Evolutionary conservation across 1,140 invertebrate genomes (phyloP).

Genomic region (Eupristina koningsbergeri): DNA sequence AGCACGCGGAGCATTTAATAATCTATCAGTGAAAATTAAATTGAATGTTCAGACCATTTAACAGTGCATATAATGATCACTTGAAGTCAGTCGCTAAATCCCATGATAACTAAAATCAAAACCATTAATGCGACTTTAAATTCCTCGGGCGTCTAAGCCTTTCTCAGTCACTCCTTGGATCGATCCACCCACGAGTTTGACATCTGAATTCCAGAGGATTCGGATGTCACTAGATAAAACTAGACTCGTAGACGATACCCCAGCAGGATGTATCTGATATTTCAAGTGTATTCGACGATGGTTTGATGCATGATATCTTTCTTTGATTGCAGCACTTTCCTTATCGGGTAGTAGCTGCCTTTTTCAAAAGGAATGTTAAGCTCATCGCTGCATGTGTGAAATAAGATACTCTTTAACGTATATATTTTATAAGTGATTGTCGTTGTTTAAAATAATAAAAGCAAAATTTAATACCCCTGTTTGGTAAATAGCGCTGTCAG

Average conservation of each 20-base stretch:
- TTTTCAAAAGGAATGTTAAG: neutral
- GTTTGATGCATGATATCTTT: neutral
- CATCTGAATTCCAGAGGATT: neutral
- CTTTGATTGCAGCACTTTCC: neutral
- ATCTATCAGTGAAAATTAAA: neutral
- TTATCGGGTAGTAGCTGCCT: neutral
- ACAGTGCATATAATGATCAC: neutral
- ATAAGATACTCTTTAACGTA: neutral
- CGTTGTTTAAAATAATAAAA: neutral
- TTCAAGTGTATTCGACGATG: neutral
- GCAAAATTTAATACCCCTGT: conserved; percentile 1
- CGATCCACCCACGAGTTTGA: neutral
- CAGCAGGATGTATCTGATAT: neutral
- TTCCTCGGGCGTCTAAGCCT: neutral
- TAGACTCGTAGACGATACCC: neutral
- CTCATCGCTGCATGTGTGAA: neutral
- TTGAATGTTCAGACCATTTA: neutral
- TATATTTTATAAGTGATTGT: neutral
- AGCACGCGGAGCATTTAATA: too few relatives aligned
- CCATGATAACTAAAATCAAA: neutral
- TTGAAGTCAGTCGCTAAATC: neutral
- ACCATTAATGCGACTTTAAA: neutral
- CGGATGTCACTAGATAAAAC: conserved; percentile 7
- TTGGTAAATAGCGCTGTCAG: neutral
- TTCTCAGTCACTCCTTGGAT: neutral